Percentiles rank a stretch among this genome's conserved stretches.
Conservation (phyloP, 2,888 invertebrate genomes). For the Eristalis arbustorum region DNA sequence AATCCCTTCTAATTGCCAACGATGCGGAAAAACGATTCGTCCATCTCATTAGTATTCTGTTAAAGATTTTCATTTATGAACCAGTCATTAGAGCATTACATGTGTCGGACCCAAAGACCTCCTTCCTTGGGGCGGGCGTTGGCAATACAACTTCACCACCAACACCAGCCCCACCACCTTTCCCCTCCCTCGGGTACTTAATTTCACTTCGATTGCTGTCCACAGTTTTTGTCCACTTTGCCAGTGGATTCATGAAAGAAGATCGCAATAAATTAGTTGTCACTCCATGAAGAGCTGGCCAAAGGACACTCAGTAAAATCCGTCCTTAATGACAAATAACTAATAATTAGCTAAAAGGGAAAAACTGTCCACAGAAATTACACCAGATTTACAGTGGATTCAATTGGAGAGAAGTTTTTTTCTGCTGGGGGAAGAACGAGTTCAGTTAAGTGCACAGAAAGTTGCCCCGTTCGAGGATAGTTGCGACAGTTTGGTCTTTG, state of each 20-base stretch:
- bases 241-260: neutral
- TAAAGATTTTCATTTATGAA: slow-evolving; percentile 79
- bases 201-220: slow-evolving; percentile 41
- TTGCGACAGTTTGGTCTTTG: neutral
- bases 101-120: slow-evolving; percentile 27
- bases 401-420: slow-evolving; percentile 40
- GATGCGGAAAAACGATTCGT: slow-evolving; percentile 80
- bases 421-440: neutral
- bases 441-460: slow-evolving; percentile 25
- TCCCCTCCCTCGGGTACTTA: neutral
- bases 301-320: slow-evolving; percentile 12
- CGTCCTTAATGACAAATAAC: slow-evolving; percentile 62
- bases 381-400: slow-evolving; percentile 55
- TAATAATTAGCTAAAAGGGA: slow-evolving; percentile 65
- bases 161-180: neutral
- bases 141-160: neutral
- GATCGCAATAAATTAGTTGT: slow-evolving; percentile 40
- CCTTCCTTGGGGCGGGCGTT: neutral
- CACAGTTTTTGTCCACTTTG: slow-evolving; percentile 15
- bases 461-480: slow-evolving; percentile 40
- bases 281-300: slow-evolving; percentile 17
- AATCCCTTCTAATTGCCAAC: slow-evolving; percentile 79
- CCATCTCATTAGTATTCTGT: slow-evolving; percentile 80
- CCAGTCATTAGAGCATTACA: slow-evolving; percentile 77
- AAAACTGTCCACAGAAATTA: slow-evolving; percentile 67